Evolutionary conservation across 2,797 vertebrate species (phyloP).

Genomic region (Coilia nasus): DNA sequence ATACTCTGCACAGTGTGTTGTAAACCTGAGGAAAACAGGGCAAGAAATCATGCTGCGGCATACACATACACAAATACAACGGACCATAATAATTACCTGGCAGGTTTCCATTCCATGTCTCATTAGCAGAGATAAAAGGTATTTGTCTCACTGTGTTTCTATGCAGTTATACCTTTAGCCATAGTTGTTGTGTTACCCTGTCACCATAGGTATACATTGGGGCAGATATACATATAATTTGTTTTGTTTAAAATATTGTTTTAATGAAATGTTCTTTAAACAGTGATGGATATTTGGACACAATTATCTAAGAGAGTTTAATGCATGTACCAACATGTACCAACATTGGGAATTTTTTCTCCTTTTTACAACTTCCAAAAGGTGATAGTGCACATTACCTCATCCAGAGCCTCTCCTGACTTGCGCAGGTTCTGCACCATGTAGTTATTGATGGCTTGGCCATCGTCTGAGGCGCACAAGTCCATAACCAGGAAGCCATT

Average conservation of each 20-base stretch:
- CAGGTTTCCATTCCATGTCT: not conserved
- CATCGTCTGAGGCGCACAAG: conserved; percentile 84
- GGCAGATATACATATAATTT: not conserved
- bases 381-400: conserved; percentile 54
- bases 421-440: conserved; percentile 84
- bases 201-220: too few relatives aligned
- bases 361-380: not conserved
- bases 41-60: not conserved
- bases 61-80: not conserved
- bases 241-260: not conserved
- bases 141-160: too few relatives aligned
- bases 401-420: conserved; percentile 76
- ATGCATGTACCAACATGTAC: too few relatives aligned
- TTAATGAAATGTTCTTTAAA: not conserved
- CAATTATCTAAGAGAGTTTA: too few relatives aligned
- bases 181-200: not conserved
- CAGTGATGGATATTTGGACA: too few relatives aligned
- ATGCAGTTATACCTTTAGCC: not conserved
- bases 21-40: conserved; percentile 69
- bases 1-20: conserved; percentile 71
- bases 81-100: not conserved
- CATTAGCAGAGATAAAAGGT: not conserved
- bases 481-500: conserved; percentile 83
- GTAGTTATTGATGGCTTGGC: conserved; percentile 71
- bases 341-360: too few relatives aligned